Evolutionary conservation across 1,140 invertebrate genomes (phyloP), one percentile per base, ranked within the genome.

Genomic region (Aphelenchoides besseyi): DNA sequence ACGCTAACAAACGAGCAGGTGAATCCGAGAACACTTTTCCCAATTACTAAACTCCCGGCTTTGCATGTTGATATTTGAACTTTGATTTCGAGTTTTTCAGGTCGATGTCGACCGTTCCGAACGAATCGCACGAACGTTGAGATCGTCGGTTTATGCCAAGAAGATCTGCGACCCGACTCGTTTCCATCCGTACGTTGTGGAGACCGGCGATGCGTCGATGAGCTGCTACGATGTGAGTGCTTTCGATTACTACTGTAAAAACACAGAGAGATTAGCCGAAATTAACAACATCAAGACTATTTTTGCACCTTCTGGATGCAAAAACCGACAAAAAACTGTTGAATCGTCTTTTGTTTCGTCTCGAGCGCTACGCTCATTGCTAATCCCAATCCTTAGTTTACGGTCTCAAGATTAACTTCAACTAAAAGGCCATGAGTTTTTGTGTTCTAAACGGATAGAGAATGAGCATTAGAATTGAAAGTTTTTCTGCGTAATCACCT

Each of bases 161-260:
- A 66, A 66, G 30, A 33, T 66, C 12, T 66, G 63, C 36, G 32
- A 66, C n/a, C 63, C 63, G 12, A 33, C 16, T 16, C 16, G 12
- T n/a, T 66, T 66, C 30, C 30, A 36, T 8, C 63, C 63, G 28
- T 18, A 16, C n/a, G 63, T 66, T 12, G 9, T 66, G 28, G 63
- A 66, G 5, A 18, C 5, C 5, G 5, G 5, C 55, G 55, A 59
- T 1, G 9, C 30, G 1, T 29, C 30, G 30, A 33, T 66, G 36
- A 66, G 63, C 30, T 66, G 63, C 36, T 18, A 41, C 16, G 16
- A 66, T 16, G 63, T 66, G 59, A 66, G 32, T 66, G 12, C 36
- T 66, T 33, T 36, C 12, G 12, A 59, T 30, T 26, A 16, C 55
- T 2, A 23, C 29, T 59, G 0, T 59, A 0, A 18, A 12, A 12